Evolutionary conservation across 2,113 vertebrate species (phyloP), one percentile per base, ranked within the genome.

Genomic region (Coptodon bakossiorum): DNA sequence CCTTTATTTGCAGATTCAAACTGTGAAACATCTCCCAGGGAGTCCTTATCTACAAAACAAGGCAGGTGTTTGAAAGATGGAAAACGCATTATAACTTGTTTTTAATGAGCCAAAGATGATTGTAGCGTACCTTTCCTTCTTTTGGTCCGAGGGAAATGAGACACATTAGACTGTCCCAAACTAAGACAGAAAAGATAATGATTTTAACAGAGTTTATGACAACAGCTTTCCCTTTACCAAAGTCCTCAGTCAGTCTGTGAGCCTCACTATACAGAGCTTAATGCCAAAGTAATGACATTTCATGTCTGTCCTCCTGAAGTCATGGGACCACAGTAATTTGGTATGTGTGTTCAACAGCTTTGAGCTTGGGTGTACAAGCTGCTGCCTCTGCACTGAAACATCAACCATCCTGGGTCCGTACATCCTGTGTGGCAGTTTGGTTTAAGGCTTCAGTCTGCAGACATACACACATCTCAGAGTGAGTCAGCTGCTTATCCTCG

Each of bases 241-340:
- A 54, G 53, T 24, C 52, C 52, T 54, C 52, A 54, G n/a, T 54
- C n/a, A 54, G n/a, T 22, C n/a, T 54, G 52, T 54, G 52, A 4
- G 52, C 52, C n/a, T 54, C 52, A 54, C 52, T 54, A 2, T 22
- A 6, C 52, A 54, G 52, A 54, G n/a, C n/a, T 3, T 54, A 54
- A 54, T 22, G 52, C 52, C 52, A 54, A 54, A 54, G 52, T 54
- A 54, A 54, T 22, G n/a, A 54, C 52, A 22, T 54, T 54, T 54
- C 52, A 54, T 54, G 10, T 54, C 1, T 54, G 53, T 3, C 53
- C n/a, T 56, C 53, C 11, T 56, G 53, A 56, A 56, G 10, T 56
- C n/a, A 56, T 0, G 22, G 53, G 10, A 24, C 22, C 0, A 56
- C 53, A 54, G 11, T 56, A 56, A 56, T 56, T 56, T 56, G 53